These are phyloP conservation scores for Linnaemya tessellans DNA, from an alignment of 2,888 invertebrate genomes.

Conservation along the genomic window DNA sequence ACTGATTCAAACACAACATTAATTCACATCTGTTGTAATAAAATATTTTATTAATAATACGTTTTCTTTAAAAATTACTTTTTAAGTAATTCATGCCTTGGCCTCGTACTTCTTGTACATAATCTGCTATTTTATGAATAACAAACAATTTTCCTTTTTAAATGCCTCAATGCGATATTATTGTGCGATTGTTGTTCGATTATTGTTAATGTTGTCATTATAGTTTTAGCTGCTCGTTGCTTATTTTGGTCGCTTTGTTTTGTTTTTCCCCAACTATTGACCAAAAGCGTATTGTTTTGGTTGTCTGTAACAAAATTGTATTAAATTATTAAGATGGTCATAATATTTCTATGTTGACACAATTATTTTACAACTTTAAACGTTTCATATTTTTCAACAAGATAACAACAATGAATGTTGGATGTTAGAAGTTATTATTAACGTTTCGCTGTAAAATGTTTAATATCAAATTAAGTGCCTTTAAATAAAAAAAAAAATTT, in stretches of 20 bases:
- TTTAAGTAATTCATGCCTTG: background rate
- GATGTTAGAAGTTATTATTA: conserved; percentile 9
- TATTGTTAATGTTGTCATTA: conserved; percentile 37
- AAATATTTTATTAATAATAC: too few species aligned
- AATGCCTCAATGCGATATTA: background rate
- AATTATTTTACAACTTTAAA: conserved; percentile 54
- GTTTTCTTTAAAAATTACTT: background rate
- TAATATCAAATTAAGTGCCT: conserved; percentile 13
- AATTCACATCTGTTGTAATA: too few species aligned
- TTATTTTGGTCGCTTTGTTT: background rate
- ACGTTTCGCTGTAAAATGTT: conserved; percentile 11
- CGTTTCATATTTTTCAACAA: conserved; percentile 16
- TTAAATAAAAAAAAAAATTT: background rate
- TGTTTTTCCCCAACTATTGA: background rate
- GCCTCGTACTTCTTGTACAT: background rate
- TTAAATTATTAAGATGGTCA: conserved; percentile 37
- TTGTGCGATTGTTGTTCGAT: background rate
- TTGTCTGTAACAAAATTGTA: conserved; percentile 2
- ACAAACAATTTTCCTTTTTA: conserved; percentile 5
- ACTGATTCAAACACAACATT: too few species aligned
- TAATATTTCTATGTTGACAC: conserved; percentile 44
- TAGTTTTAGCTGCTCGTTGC: background rate
- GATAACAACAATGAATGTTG: conserved; percentile 1
- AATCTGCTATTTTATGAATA: background rate
- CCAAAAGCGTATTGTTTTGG: conserved; percentile 21